A percentile compares a stretch with the other conserved stretches of the same genome.
phyloP scores from a whole-genome alignment of 2,797 vertebrate species.

The Podargus strigoides region DNA sequence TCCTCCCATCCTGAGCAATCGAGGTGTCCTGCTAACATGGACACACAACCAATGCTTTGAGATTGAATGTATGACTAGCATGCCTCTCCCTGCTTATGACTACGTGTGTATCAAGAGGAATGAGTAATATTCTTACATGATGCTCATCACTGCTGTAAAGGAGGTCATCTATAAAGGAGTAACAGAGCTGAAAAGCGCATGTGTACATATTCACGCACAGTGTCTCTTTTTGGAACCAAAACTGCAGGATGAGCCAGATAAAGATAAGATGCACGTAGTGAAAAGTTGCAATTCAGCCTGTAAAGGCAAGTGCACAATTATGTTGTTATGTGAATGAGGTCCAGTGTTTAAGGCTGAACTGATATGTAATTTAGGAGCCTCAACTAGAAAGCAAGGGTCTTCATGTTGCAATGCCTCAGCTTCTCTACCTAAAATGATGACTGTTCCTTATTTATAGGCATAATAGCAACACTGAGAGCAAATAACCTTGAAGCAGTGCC shows the following conservation, averaged over 20 bases:
- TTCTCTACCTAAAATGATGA: fast-evolving
- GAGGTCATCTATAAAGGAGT: background rate
- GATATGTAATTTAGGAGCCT: background rate
- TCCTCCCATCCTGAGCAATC: background rate
- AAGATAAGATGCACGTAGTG: background rate
- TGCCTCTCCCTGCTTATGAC: background rate
- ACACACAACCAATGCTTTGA: background rate
- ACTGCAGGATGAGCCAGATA: background rate
- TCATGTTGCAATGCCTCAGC: fast-evolving
- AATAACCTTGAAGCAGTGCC: background rate
- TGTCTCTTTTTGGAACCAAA: slow-evolving; percentile 25
- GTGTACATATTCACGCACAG: background rate
- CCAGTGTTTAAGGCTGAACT: background rate
- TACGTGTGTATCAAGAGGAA: background rate
- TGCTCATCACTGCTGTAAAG: slow-evolving; percentile 1
- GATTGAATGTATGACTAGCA: fast-evolving
- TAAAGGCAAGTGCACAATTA: background rate
- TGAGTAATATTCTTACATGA: background rate
- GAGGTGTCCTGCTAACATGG: background rate
- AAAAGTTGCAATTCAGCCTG: background rate
- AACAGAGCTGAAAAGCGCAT: background rate
- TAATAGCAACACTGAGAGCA: background rate
- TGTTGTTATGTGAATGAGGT: fast-evolving
- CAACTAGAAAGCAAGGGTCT: background rate
- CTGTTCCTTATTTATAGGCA: background rate